Evolutionary conservation across 1,140 invertebrate species (phyloP).

Genomic region (Sminthurinus signatus): DNA sequence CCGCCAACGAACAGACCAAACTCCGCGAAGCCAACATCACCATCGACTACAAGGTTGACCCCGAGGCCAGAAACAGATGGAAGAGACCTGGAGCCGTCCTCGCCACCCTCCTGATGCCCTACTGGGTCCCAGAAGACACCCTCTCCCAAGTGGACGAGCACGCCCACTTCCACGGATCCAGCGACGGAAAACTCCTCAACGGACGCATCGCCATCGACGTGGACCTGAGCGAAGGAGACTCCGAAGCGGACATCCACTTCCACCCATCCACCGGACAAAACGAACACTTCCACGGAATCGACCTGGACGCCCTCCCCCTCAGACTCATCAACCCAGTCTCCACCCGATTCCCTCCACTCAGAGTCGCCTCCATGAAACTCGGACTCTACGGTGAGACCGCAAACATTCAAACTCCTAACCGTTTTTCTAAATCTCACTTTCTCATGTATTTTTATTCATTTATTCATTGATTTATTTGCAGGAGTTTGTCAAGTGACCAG

Average conservation of each 20-base stretch:
- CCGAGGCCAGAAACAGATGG: slow-evolving; percentile 38
- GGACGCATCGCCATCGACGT: slow-evolving; percentile 34
- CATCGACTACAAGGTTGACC: slow-evolving; percentile 38
- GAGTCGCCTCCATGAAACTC: slow-evolving; percentile 17
- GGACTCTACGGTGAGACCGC: slow-evolving; percentile 36
- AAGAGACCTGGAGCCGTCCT: slow-evolving; percentile 32
- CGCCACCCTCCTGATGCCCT: slow-evolving; percentile 36
- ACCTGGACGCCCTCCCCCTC: slow-evolving; percentile 35
- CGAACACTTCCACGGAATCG: slow-evolving; percentile 40
- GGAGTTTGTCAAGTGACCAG: slow-evolving; percentile 36
- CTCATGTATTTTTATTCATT: not conserved
- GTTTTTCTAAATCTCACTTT: not conserved
- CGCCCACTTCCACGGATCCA: slow-evolving; percentile 10
- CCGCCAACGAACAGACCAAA: slow-evolving; percentile 39
- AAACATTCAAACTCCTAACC: not conserved
- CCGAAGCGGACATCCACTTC: slow-evolving; percentile 37
- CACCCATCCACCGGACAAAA: slow-evolving; percentile 31
- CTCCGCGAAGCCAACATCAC: slow-evolving; percentile 40
- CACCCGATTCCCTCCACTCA: slow-evolving; percentile 34
- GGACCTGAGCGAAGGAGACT: slow-evolving; percentile 19
- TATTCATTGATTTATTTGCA: slow-evolving; percentile 3
- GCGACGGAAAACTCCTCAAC: slow-evolving; percentile 27
- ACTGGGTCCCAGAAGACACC: slow-evolving; percentile 29
- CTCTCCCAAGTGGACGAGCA: slow-evolving; percentile 21
- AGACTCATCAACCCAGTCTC: slow-evolving; percentile 31